Conservation (phyloP, 2,888 invertebrate genomes). For the Ennomos fuscantarius region DNA sequence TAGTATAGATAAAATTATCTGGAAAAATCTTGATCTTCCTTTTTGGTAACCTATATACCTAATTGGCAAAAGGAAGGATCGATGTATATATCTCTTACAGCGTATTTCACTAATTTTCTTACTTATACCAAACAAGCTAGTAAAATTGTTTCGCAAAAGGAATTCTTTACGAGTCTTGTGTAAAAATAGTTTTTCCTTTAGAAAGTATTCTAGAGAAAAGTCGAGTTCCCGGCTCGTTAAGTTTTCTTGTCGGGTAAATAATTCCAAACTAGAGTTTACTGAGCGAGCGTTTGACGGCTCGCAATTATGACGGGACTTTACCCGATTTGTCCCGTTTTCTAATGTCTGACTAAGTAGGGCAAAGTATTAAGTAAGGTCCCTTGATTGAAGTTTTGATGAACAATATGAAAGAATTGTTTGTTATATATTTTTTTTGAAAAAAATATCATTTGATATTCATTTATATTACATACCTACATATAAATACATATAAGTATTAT, state of each 20-base stretch:
- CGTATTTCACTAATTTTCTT: neutral
- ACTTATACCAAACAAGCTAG: neutral
- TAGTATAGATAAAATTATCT: too few relatives aligned
- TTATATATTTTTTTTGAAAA: neutral
- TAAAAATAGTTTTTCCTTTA: slow-evolving; percentile 33
- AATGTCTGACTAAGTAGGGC: slow-evolving; percentile 4
- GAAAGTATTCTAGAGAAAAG: slow-evolving; percentile 22
- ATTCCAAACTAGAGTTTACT: slow-evolving; percentile 16
- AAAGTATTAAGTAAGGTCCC: neutral
- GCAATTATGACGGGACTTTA: slow-evolving; percentile 12
- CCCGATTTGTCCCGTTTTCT: slow-evolving; percentile 7
- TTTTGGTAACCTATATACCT: too few relatives aligned
- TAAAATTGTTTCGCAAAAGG: slow-evolving; percentile 10
- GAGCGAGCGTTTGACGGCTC: neutral
- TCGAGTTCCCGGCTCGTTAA: slow-evolving; percentile 34
- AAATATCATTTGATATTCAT: too few relatives aligned
- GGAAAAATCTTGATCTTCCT: too few relatives aligned
- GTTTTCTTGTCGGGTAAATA: slow-evolving; percentile 37
- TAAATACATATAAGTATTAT: too few relatives aligned
- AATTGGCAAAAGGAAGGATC: too few relatives aligned
- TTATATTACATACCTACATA: too few relatives aligned
- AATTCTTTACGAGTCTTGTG: slow-evolving; percentile 10
- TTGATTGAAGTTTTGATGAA: too few relatives aligned
- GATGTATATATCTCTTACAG: too few relatives aligned
- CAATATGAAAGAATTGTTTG: neutral